Evolutionary conservation across 2,113 vertebrate species (phyloP).

Genomic region (Cavia aperea): DNA sequence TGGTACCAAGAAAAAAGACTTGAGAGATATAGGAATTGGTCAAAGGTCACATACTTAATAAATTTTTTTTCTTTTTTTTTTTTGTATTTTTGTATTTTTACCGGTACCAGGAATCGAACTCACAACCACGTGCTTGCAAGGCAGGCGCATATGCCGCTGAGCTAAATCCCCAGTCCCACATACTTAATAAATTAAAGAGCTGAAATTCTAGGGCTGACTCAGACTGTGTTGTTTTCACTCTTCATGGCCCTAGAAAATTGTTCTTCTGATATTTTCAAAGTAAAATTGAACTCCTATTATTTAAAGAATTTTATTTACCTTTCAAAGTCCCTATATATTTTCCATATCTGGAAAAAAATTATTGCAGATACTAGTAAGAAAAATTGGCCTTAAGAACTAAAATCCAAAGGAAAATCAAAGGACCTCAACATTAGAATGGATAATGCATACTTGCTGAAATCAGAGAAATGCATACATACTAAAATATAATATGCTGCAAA

Average conservation of each 20-base stretch:
- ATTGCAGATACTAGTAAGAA: not conserved
- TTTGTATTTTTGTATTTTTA: too few relatives aligned
- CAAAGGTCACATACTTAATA: not conserved
- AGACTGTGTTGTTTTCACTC: not conserved
- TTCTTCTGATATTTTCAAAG: not conserved
- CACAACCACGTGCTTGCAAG: too few relatives aligned
- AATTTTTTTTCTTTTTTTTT: not conserved
- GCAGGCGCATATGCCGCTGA: too few relatives aligned
- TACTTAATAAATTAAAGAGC: not conserved
- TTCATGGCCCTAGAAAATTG: not conserved
- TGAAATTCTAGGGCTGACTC: not conserved
- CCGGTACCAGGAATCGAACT: too few relatives aligned
- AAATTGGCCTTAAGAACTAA: constrained; percentile 1
- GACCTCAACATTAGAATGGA: not conserved
- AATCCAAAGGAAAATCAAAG: not conserved
- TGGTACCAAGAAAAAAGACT: not conserved
- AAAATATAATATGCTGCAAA: not conserved
- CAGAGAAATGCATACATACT: not conserved
- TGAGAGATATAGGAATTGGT: not conserved
- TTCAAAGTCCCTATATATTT: not conserved
- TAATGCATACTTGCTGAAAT: not conserved
- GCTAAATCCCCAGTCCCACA: not conserved
- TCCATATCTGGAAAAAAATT: not conserved
- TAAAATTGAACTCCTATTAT: not conserved
- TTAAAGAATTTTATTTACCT: not conserved